Conservation (phyloP, 2,113 vertebrate genomes). For the Neodon shergylaensis region DNA sequence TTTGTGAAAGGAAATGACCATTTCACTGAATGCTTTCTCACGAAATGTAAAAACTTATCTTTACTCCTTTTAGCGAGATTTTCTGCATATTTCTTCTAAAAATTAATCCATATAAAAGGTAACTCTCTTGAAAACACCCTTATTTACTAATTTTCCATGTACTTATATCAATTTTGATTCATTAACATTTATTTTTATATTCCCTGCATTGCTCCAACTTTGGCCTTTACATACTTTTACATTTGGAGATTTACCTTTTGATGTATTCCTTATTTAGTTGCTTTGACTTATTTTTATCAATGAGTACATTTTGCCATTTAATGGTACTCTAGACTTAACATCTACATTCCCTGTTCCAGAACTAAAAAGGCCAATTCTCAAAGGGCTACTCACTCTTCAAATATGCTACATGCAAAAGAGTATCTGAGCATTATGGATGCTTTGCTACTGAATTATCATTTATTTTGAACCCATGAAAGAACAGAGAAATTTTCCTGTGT, state of each 20-base stretch:
- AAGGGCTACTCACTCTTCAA: not conserved
- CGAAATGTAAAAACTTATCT: not conserved
- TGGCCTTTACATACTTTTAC: not conserved
- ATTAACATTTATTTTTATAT: not conserved
- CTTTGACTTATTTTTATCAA: not conserved
- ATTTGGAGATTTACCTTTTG: not conserved
- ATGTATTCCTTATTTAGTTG: no score
- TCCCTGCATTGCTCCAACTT: not conserved
- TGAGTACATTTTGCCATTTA: no score
- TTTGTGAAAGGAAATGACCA: not conserved
- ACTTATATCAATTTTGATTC: not conserved
- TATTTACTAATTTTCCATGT: not conserved
- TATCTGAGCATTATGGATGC: not conserved
- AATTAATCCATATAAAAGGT: not conserved
- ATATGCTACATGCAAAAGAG: not conserved
- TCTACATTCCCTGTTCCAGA: not conserved
- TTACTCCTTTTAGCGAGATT: not conserved
- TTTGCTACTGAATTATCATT: not conserved
- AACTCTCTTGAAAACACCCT: accelerated
- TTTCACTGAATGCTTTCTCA: no score
- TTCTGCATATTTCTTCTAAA: not conserved
- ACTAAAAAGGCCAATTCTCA: not conserved
- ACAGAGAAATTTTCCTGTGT: not conserved
- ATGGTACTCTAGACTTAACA: not conserved
- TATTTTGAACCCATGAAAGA: not conserved